A percentile compares a stretch with the other conserved stretches of the same genome.
Evolutionary conservation across 2,888 invertebrate genomes (phyloP).

Genomic region (Nomada lathburiana): DNA sequence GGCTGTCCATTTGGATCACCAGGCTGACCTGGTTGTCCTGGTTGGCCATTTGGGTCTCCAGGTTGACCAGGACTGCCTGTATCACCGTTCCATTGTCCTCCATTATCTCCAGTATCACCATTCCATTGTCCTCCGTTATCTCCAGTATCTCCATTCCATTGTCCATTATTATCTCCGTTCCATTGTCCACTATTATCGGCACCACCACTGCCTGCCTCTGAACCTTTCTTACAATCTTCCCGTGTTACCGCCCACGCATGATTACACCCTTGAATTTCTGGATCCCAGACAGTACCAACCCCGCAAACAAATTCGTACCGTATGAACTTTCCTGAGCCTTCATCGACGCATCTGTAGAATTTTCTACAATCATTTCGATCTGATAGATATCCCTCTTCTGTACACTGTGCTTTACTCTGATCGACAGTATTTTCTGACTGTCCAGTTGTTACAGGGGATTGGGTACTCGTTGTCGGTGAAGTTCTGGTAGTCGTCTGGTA

Average conservation of each 20-base stretch:
- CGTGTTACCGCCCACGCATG: conserved; percentile 84
- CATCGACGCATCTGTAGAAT: conserved; percentile 84
- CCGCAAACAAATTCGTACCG: conserved; percentile 86
- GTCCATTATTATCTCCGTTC: conserved; percentile 68
- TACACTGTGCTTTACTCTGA: conserved; percentile 72
- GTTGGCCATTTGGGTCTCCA: conserved; percentile 64
- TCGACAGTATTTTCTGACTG: conserved; percentile 20
- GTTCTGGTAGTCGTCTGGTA: conserved; percentile 17
- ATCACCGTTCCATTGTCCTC: conserved; percentile 66
- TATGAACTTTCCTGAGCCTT: conserved; percentile 82
- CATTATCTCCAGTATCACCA: conserved; percentile 65
- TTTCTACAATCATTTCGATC: conserved; percentile 83
- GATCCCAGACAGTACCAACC: conserved; percentile 87
- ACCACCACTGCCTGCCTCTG: conserved; percentile 19
- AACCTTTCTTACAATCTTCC: conserved; percentile 57
- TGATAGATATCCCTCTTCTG: conserved; percentile 83
- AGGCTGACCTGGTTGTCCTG: conserved; percentile 67
- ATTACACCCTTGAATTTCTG: conserved; percentile 86
- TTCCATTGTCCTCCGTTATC: conserved; percentile 64
- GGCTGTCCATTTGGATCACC: conserved; percentile 48
- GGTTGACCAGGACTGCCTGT: conserved; percentile 60
- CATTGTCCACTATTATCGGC: conserved; percentile 64
- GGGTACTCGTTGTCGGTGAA: conserved; percentile 23
- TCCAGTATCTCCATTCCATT: conserved; percentile 66
- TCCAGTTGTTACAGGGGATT: conserved; percentile 12